phyloP scores from a whole-genome alignment of 2,797 vertebrate species.

The Acanthopagrus latus region DNA sequence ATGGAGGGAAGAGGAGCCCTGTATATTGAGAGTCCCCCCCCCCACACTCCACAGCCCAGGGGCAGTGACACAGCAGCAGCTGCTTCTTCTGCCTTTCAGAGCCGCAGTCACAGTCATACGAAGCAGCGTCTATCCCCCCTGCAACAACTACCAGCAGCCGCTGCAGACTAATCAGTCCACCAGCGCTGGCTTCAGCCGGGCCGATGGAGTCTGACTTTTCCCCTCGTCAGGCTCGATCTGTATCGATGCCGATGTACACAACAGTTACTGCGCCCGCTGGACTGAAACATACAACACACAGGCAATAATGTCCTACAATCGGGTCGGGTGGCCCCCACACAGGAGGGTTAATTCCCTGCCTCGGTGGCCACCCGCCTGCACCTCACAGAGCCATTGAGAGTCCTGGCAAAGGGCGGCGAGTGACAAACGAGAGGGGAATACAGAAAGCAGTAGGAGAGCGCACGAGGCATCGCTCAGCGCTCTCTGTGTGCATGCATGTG shows the following conservation, averaged over 20 bases:
- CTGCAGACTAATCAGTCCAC: slow-evolving; percentile 62
- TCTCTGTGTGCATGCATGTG: slow-evolving; percentile 12
- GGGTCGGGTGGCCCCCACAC: slow-evolving; percentile 50
- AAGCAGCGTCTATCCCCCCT: slow-evolving; percentile 49
- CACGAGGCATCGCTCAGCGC: slow-evolving; percentile 37
- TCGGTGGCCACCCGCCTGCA: slow-evolving; percentile 30
- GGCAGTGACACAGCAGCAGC: slow-evolving; percentile 72
- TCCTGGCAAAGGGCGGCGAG: slow-evolving; percentile 43
- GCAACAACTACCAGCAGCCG: slow-evolving; percentile 56
- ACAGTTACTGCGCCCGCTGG: slow-evolving; percentile 43
- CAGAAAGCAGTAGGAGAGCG: slow-evolving; percentile 27
- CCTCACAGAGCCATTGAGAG: slow-evolving; percentile 40
- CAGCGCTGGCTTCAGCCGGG: slow-evolving; percentile 38
- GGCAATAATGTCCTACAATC: slow-evolving; percentile 58
- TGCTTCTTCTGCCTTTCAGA: slow-evolving; percentile 62
- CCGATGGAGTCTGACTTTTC: slow-evolving; percentile 39
- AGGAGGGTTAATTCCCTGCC: slow-evolving; percentile 60
- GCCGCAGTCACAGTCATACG: slow-evolving; percentile 35
- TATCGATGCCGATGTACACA: slow-evolving; percentile 66
- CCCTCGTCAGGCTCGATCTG: slow-evolving; percentile 58
- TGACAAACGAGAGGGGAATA: slow-evolving; percentile 59
- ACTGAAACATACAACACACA: slow-evolving; percentile 47
- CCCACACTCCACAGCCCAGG: slow-evolving; percentile 49
- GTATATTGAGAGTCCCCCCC: slow-evolving; percentile 37
- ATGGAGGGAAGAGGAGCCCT: slow-evolving; percentile 21